Conservation (phyloP, 2,113 vertebrate species). For the Pholis gunnellus region DNA sequence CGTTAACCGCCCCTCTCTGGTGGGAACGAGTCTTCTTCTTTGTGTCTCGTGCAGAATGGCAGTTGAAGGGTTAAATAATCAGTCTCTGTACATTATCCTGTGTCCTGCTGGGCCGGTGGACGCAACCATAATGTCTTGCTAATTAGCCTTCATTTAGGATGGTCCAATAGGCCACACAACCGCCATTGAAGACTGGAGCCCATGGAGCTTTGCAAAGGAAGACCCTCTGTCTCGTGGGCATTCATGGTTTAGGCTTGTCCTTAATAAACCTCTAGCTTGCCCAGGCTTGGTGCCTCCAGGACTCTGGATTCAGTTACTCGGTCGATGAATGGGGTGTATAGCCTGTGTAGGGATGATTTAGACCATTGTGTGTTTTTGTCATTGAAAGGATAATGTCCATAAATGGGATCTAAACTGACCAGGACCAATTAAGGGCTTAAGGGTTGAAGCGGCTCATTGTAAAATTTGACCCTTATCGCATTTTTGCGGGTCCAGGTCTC, state of each 20-base stretch:
- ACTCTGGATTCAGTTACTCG: slow-evolving; percentile 61
- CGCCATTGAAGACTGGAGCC: slow-evolving; percentile 62
- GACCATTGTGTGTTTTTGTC: slow-evolving; percentile 71
- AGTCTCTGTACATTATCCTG: slow-evolving; percentile 71
- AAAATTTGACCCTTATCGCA: slow-evolving; percentile 62
- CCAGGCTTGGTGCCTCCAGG: slow-evolving; percentile 45
- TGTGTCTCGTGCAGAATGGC: slow-evolving; percentile 61
- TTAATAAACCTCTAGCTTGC: slow-evolving; percentile 60
- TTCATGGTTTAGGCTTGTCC: slow-evolving; percentile 55
- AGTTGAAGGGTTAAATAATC: slow-evolving; percentile 76
- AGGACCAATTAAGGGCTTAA: slow-evolving; percentile 74
- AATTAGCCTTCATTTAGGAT: slow-evolving; percentile 80
- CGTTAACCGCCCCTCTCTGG: slow-evolving; percentile 27
- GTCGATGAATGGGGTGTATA: slow-evolving; percentile 63
- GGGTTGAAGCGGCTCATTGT: slow-evolving; percentile 54
- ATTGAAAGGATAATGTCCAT: slow-evolving; percentile 73
- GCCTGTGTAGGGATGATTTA: slow-evolving; percentile 53
- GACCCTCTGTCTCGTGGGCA: slow-evolving; percentile 65
- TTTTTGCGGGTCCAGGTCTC: slow-evolving; percentile 32
- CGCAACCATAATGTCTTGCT: slow-evolving; percentile 75
- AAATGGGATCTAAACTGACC: slow-evolving; percentile 75
- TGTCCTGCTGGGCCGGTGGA: slow-evolving; percentile 73
- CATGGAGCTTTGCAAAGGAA: slow-evolving; percentile 70
- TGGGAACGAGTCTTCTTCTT: slow-evolving; percentile 65
- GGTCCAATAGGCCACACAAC: slow-evolving; percentile 70